phyloP scores from a whole-genome alignment of 2,797 vertebrate genomes.

The Anguilla megastoma region DNA sequence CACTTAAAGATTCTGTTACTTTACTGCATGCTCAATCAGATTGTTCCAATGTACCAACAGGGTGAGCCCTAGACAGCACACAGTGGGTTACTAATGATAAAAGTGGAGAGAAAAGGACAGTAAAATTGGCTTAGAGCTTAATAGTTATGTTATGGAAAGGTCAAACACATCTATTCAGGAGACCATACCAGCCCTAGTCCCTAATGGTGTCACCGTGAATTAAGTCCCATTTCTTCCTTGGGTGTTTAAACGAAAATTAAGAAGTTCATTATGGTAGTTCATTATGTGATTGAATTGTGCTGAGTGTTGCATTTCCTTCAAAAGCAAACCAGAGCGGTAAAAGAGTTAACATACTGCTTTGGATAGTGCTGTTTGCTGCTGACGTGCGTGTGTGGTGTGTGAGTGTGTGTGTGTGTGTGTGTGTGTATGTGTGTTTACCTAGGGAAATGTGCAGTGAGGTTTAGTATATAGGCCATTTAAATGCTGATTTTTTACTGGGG shows the following conservation, averaged over 20 bases:
- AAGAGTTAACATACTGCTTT: neutral
- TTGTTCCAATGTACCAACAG: neutral
- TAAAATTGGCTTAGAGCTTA: neutral
- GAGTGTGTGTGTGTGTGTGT: neutral
- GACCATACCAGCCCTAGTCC: neutral
- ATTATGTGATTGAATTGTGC: neutral
- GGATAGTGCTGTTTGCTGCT: neutral
- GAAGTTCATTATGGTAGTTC: neutral
- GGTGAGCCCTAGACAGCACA: neutral
- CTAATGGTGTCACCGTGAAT: neutral
- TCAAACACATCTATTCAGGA: neutral
- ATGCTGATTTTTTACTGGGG: neutral
- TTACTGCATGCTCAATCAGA: neutral
- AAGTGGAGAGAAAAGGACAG: neutral
- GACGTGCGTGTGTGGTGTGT: neutral
- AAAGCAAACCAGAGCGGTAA: neutral
- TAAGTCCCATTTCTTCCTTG: neutral
- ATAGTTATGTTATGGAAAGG: neutral
- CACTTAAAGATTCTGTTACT: neutral
- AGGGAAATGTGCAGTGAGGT: neutral
- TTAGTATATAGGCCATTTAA: neutral
- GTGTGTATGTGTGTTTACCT: neutral
- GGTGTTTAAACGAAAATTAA: neutral
- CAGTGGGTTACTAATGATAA: neutral
- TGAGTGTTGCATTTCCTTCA: neutral